Conservation (phyloP, 1,140 invertebrate species). For the Drosophila yakuba region DNA sequence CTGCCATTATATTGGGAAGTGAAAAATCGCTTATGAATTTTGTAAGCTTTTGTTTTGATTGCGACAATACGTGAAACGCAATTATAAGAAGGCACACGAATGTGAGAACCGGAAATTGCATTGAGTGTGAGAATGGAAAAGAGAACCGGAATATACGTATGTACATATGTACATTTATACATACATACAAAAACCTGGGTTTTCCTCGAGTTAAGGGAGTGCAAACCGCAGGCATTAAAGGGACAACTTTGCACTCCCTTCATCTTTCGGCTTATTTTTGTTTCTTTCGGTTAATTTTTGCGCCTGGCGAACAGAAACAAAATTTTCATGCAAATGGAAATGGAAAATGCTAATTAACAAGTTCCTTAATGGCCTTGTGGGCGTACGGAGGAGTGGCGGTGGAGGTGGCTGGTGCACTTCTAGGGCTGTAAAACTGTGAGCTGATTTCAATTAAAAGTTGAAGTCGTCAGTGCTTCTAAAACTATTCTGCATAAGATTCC, state of each 20-base stretch:
- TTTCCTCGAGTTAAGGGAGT: not conserved
- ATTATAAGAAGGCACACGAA: conserved; percentile 64
- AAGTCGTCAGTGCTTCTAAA: not conserved
- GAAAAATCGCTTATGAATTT: conserved; percentile 59
- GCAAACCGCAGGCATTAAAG: conserved; percentile 53
- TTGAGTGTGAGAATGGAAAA: conserved; percentile 36
- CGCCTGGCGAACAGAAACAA: conserved; percentile 28
- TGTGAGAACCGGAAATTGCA: conserved; percentile 65
- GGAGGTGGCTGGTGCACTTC: not conserved
- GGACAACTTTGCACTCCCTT: conserved; percentile 28
- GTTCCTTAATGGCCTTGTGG: conserved; percentile 51
- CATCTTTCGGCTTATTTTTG: conserved; percentile 17
- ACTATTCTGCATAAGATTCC: not conserved
- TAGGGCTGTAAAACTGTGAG: conserved; percentile 11
- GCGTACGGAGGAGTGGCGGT: not conserved
- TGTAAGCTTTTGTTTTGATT: conserved; percentile 53
- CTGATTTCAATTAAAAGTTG: conserved; percentile 41
- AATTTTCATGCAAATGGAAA: conserved; percentile 53
- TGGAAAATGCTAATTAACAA: conserved; percentile 65
- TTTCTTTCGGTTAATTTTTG: conserved; percentile 34
- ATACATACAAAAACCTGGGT: no score
- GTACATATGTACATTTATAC: no score
- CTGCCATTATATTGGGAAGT: conserved; percentile 3
- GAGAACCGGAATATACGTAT: not conserved
- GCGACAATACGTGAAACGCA: conserved; percentile 62